Evolutionary conservation across 2,797 vertebrate genomes (phyloP).

Genomic region (Bradypodion ventrale): DNA sequence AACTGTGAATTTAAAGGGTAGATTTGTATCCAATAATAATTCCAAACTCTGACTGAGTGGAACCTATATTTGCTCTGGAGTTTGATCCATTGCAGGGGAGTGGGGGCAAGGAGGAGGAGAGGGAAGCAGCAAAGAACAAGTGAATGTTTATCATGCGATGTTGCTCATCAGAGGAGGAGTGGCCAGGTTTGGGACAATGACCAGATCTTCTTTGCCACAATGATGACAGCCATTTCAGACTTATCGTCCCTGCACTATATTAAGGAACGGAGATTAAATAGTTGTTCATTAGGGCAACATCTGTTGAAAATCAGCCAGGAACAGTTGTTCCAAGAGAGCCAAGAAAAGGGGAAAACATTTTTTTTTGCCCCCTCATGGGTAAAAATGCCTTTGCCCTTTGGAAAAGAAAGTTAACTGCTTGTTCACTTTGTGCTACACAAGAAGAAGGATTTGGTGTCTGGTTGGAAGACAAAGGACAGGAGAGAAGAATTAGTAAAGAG

Average conservation of each 20-base stretch:
- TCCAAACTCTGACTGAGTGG: background rate
- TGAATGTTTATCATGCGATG: constrained; percentile 62
- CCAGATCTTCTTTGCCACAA: constrained; percentile 72
- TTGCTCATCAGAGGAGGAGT: constrained; percentile 68
- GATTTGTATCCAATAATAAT: no score
- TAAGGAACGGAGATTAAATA: constrained; percentile 78
- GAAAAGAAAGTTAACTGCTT: no score
- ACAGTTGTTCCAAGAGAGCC: constrained; percentile 50
- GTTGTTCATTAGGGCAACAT: constrained; percentile 75
- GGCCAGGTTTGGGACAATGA: constrained; percentile 73
- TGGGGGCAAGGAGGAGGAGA: background rate
- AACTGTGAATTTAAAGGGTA: no score
- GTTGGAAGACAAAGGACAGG: background rate
- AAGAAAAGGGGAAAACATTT: constrained; percentile 21
- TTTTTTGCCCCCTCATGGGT: background rate
- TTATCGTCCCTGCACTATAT: constrained; percentile 80
- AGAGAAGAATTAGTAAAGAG: no score
- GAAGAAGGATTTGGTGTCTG: background rate
- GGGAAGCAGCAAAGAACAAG: constrained; percentile 59
- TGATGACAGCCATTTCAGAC: constrained; percentile 77
- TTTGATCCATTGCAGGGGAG: constrained; percentile 62
- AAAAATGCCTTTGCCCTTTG: background rate
- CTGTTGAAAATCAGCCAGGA: constrained; percentile 72
- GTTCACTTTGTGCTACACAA: background rate
- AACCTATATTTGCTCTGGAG: constrained; percentile 12